Percentiles rank a stretch among this genome's conserved stretches.
phyloP scores from a whole-genome alignment of 1,140 invertebrate genomes.

The Homarus americanus region DNA sequence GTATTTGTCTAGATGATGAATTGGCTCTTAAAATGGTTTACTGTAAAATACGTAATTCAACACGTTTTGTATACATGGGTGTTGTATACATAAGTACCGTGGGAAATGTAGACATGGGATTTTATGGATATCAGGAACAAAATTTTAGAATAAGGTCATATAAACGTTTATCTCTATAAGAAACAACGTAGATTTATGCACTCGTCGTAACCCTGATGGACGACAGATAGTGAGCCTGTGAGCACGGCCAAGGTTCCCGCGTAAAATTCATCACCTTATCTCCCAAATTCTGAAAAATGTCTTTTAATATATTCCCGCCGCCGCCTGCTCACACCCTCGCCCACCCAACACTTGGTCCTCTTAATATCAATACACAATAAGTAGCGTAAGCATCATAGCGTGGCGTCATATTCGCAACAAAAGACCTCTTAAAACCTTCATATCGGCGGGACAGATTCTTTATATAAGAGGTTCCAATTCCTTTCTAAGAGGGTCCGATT shows the following conservation, averaged over 20 bases:
- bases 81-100: too few relatives aligned
- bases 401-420: neutral
- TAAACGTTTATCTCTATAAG: too few relatives aligned
- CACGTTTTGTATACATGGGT: too few relatives aligned
- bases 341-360: neutral
- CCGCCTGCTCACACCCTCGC: neutral
- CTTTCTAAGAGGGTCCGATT: neutral
- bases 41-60: too few relatives aligned
- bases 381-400: neutral
- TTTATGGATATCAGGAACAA: too few relatives aligned
- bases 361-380: conserved; percentile 7
- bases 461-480: neutral
- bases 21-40: too few relatives aligned
- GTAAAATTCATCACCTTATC: neutral
- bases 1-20: too few relatives aligned
- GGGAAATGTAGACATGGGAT: too few relatives aligned
- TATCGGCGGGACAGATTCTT: neutral
- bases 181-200: too few relatives aligned
- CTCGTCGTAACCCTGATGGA: too few relatives aligned
- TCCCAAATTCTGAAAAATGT: neutral
- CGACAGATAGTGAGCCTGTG: too few relatives aligned
- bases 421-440: conserved; percentile 10
- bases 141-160: too few relatives aligned
- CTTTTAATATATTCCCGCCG: neutral
- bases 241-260: neutral